Evolutionary conservation across 2,797 vertebrate genomes (phyloP).

Genomic region (Microtus obscurus): DNA sequence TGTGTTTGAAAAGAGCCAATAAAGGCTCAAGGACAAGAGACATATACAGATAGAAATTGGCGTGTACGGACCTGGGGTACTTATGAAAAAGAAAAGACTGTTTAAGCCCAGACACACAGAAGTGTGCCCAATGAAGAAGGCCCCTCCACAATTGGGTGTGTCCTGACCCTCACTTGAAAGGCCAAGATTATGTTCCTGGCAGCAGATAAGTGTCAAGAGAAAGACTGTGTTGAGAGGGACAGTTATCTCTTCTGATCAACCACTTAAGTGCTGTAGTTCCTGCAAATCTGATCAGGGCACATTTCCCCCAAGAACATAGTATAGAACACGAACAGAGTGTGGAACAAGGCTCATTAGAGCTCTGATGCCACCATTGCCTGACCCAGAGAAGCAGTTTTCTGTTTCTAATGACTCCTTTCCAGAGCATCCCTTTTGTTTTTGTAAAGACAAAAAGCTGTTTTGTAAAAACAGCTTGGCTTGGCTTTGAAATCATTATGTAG

Average conservation of each 20-base stretch:
- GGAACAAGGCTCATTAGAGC: slow-evolving; percentile 42
- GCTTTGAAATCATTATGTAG: neutral
- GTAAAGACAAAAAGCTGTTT: neutral
- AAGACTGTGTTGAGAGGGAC: accelerated
- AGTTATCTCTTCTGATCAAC: neutral
- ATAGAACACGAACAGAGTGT: neutral
- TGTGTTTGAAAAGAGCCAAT: slow-evolving; percentile 66
- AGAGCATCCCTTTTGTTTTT: neutral
- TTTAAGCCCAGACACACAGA: neutral
- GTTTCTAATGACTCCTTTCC: slow-evolving; percentile 14
- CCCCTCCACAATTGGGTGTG: neutral
- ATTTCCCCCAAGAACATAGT: neutral
- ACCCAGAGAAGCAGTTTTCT: slow-evolving; percentile 25
- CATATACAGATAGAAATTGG: neutral
- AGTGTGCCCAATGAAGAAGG: neutral
- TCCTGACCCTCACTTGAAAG: neutral
- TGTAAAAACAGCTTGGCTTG: too few species aligned
- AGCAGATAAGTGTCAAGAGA: neutral
- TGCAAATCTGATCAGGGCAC: slow-evolving; percentile 15
- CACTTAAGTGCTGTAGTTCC: neutral
- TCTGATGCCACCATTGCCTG: neutral
- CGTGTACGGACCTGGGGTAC: neutral
- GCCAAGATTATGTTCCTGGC: too few species aligned
- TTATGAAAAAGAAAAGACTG: slow-evolving; percentile 24
- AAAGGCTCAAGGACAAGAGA: slow-evolving; percentile 57